These are phyloP conservation scores for Hyaena hyaena DNA, from an alignment of 2,113 vertebrate genomes.

Conservation along the genomic window DNA sequence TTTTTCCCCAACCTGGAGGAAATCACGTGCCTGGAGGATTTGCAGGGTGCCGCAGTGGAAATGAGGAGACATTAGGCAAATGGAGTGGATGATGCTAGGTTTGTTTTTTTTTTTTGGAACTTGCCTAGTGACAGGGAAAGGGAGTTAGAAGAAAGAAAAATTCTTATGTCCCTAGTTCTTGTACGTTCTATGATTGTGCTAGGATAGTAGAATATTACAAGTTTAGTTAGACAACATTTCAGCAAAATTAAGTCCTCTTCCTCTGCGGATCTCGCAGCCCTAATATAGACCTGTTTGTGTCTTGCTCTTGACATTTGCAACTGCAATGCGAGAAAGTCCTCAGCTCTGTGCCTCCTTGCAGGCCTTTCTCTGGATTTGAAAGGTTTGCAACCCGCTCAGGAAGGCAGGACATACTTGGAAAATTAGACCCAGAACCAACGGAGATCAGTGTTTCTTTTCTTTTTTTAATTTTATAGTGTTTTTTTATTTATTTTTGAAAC, in stretches of 20 bases:
- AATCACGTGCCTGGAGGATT: background rate
- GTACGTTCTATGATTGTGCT: background rate
- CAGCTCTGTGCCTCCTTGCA: accelerated
- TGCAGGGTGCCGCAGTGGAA: background rate
- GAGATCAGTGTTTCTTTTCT: background rate
- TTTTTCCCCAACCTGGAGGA: background rate
- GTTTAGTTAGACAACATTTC: background rate
- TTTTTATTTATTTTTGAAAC: too few relatives aligned
- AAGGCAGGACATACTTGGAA: background rate
- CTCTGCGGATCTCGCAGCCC: background rate
- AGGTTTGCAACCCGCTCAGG: background rate
- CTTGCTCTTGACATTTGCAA: background rate
- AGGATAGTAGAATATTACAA: background rate
- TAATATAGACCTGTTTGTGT: background rate
- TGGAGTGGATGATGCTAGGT: too few relatives aligned
- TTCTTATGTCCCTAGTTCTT: background rate
- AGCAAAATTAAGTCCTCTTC: background rate
- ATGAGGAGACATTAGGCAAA: background rate
- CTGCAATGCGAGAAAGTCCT: accelerated
- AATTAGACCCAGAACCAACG: background rate
- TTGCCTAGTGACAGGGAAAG: background rate
- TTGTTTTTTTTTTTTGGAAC: background rate
- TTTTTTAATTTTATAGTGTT: too few relatives aligned
- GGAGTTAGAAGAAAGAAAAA: background rate
- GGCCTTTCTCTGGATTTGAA: background rate